Conservation (phyloP, 2,113 vertebrate genomes). For the Corythornis cristatus region DNA sequence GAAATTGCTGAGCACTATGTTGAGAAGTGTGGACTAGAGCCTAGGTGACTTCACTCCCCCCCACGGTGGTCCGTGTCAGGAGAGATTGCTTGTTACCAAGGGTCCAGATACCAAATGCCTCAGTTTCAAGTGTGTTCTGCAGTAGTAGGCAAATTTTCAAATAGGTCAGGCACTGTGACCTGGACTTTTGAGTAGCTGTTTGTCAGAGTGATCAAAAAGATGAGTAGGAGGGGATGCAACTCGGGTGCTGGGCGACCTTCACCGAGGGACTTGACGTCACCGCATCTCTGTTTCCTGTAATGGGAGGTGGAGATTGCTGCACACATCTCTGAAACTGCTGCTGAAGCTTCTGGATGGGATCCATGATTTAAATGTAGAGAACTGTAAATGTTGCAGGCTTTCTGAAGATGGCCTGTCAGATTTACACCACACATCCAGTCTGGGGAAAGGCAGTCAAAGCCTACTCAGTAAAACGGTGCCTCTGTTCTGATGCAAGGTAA, state of each 20-base stretch:
- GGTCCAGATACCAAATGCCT: background rate
- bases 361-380: background rate
- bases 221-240: constrained; percentile 10
- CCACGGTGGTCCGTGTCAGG: background rate
- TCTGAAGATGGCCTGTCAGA: background rate
- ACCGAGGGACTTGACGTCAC: background rate
- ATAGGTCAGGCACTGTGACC: background rate
- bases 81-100: background rate
- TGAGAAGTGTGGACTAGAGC: background rate
- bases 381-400: background rate
- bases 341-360: background rate
- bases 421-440: background rate
- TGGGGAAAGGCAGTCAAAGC: background rate
- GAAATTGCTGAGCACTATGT: background rate
- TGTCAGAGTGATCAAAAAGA: background rate
- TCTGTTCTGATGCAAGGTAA: background rate
- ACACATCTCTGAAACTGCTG: background rate
- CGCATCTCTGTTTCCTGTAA: constrained; percentile 18
- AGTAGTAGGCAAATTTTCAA: background rate
- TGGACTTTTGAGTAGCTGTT: background rate
- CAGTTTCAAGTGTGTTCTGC: background rate
- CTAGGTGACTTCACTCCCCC: background rate
- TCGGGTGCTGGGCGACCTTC: constrained; percentile 37
- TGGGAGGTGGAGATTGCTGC: background rate
- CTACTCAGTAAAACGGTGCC: background rate